Percentiles rank a stretch among this genome's conserved stretches.
phyloP scores from a whole-genome alignment of 2,113 vertebrate genomes.

The Notarius lentiginosus region DNA sequence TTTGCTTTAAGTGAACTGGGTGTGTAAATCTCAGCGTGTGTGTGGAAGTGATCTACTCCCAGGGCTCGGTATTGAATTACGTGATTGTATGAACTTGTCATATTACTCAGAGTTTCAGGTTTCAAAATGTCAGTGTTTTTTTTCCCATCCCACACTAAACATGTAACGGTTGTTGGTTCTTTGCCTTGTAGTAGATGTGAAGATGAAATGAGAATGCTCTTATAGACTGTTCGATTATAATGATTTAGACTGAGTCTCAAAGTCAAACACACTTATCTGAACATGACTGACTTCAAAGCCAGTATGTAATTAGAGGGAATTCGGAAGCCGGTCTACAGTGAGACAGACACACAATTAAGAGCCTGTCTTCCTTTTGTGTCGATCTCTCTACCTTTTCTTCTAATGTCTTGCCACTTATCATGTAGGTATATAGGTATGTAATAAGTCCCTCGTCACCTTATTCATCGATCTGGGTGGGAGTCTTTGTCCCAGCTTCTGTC shows the following conservation, averaged over 20 bases:
- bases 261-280: conserved; percentile 39
- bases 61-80: neutral
- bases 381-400: conserved; percentile 7
- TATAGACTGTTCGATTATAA: conserved; percentile 17
- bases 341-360: conserved; percentile 68
- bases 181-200: neutral
- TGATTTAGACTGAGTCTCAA: conserved; percentile 14
- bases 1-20: neutral
- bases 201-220: neutral
- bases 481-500: neutral
- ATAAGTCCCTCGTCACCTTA: neutral
- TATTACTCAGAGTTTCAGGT: neutral
- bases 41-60: neutral
- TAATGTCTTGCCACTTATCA: neutral
- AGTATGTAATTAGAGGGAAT: conserved; percentile 58
- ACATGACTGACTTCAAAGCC: conserved; percentile 32
- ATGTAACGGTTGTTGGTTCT: neutral
- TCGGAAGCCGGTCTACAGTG: conserved; percentile 69
- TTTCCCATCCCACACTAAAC: neutral
- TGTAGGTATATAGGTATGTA: neutral
- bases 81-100: neutral
- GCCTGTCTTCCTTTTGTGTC: conserved; percentile 49
- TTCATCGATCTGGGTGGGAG: neutral
- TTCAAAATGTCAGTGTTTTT: neutral
- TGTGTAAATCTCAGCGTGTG: neutral